Base-by-base conservation (phyloP, 1,140 invertebrate genomes). In the Diabrotica undecimpunctata region DNA sequence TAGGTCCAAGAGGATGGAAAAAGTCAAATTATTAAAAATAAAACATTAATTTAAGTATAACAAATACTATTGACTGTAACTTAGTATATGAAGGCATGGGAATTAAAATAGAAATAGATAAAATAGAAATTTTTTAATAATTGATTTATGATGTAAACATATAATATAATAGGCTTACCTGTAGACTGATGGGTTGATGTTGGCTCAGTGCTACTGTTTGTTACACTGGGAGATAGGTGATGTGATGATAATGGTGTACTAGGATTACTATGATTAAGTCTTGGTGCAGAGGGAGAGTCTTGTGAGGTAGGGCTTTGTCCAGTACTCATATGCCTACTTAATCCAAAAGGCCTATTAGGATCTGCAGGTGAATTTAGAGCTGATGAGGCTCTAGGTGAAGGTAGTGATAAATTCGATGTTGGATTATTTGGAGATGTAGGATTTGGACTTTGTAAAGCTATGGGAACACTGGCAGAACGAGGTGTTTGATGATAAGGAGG, bases 401-500 rank as follows among this genome's bases (percentile, higher is more conserved):
- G 88, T 61, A 90, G 72, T 1, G 88, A 89, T n/a, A 89, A 72
- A 76, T 88, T 88, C 14, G 86, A 87, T 35, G 86, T 87, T 41
- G 86, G 85, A 77, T 90, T 88, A 66, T 87, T 88, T 25, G 88
- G 87, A 67, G 88, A 89, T 38, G 85, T 84, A 2, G 87, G 88
- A 80, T 86, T 89, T 46, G 87, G 87, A 69, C 87, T 89, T 73
- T 88, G 87, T 66, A 87, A 83, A 8, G 88, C 89, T 74, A 92
- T 91, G 69, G 91, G 91, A 57, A 93, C 91, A 70, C 91, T 93
- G 12, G 91, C 90, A 53, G 91, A 92, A 72, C 91, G 82, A 68
- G 90, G 90, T 54, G 88, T 89, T 75, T 89, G 89, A 77, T 91
- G 90, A 80, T 92, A 92, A 10, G 93, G 89, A 6, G 94, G 94